A percentile compares a stretch with the other conserved stretches of the same genome.
These are phyloP conservation scores for Suncus etruscus DNA, from an alignment of 2,113 vertebrate species.

Conservation along the genomic window DNA sequence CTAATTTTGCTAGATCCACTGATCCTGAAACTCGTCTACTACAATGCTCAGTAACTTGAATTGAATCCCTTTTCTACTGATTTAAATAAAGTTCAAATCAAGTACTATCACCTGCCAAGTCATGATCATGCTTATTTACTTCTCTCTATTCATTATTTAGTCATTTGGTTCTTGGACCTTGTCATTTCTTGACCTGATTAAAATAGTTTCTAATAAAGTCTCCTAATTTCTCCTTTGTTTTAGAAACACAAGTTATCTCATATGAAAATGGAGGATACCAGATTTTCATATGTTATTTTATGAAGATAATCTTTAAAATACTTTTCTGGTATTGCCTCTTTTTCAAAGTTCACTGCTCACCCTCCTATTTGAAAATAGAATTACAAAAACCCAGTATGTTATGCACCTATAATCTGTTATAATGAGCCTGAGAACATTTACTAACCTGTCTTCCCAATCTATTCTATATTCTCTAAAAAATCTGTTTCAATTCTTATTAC, in stretches of 20 bases:
- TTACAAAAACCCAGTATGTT: slow-evolving; percentile 20
- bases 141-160: slow-evolving; percentile 23
- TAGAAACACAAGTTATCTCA: neutral
- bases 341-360: slow-evolving; percentile 36
- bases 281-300: no score
- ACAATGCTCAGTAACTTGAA: neutral
- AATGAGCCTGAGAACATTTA: slow-evolving; percentile 18
- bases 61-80: neutral
- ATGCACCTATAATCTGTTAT: neutral
- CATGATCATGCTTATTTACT: slow-evolving; percentile 25
- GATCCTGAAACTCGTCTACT: slow-evolving; percentile 26
- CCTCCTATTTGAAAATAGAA: slow-evolving; percentile 14
- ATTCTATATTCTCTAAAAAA: neutral
- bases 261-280: slow-evolving; percentile 2
- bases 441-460: neutral
- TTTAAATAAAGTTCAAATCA: neutral
- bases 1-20: neutral
- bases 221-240: slow-evolving; percentile 19
- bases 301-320: neutral
- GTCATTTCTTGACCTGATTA: neutral
- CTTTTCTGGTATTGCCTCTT: slow-evolving; percentile 13
- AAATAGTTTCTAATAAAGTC: slow-evolving; percentile 34
- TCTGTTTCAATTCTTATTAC: neutral
- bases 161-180: slow-evolving; percentile 3
- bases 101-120: slow-evolving; percentile 3